Evolutionary conservation across 2,888 invertebrate genomes (phyloP).

Genomic region (Eupeodes luniger): DNA sequence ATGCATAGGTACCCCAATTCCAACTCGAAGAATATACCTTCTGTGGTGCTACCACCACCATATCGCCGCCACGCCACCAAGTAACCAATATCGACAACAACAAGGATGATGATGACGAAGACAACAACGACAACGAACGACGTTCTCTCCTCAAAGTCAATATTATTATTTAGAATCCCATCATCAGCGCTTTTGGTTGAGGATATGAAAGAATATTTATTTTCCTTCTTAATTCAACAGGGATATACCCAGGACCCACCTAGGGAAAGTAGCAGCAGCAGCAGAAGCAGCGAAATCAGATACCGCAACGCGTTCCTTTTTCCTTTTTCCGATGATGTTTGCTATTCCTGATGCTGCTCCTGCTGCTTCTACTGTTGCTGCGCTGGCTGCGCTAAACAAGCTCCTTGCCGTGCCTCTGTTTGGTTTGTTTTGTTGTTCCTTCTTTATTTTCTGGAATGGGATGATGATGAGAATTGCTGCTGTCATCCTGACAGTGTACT

Average conservation of each 20-base stretch:
- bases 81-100: slow-evolving; percentile 21
- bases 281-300: slow-evolving; percentile 58
- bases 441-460: neutral
- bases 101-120: slow-evolving; percentile 16
- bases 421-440: neutral
- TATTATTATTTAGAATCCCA: slow-evolving; percentile 76
- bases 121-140: slow-evolving; percentile 18
- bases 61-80: neutral
- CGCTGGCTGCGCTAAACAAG: slow-evolving; percentile 64
- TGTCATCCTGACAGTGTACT: slow-evolving; percentile 59
- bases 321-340: neutral
- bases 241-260: neutral
- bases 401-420: slow-evolving; percentile 42
- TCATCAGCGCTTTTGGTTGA: slow-evolving; percentile 75
- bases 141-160: slow-evolving; percentile 74
- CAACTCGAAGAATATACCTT: neutral
- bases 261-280: neutral
- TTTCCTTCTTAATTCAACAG: slow-evolving; percentile 54
- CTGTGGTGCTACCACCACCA: neutral
- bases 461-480: slow-evolving; percentile 47
- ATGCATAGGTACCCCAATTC: neutral
- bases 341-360: slow-evolving; percentile 3
- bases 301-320: slow-evolving; percentile 52
- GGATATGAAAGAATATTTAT: slow-evolving; percentile 71
- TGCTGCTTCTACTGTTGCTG: slow-evolving; percentile 13